A percentile compares a stretch with the other conserved stretches of the same genome.
These are phyloP conservation scores for Ceuthmochares aereus DNA, from an alignment of 2,113 vertebrate species.

Conservation along the genomic window DNA sequence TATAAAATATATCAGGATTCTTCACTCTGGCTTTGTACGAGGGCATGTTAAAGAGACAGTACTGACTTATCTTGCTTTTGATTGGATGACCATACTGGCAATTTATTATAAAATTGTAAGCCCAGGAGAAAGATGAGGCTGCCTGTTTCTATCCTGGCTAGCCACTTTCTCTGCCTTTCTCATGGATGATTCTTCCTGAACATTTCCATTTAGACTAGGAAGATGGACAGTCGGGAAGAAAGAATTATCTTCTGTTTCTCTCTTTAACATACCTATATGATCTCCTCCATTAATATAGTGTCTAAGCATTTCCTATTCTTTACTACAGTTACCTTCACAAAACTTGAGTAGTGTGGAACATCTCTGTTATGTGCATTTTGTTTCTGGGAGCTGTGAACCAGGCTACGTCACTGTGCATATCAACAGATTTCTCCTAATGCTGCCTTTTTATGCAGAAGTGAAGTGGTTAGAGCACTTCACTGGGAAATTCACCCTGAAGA, in stretches of 20 bases:
- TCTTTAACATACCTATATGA: not conserved
- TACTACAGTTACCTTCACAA: not conserved
- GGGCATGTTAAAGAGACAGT: not conserved
- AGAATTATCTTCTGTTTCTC: not conserved
- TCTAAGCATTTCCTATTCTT: not conserved
- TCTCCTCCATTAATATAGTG: rapidly evolving
- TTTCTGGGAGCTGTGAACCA: not conserved
- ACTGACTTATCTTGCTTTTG: not conserved
- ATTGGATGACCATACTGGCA: not conserved
- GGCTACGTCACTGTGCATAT: rapidly evolving
- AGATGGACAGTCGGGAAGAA: not conserved
- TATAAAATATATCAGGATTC: not conserved
- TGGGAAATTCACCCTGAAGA: not conserved
- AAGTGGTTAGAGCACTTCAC: not conserved
- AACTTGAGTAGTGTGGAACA: not conserved
- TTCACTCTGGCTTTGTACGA: not conserved
- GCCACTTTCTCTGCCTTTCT: not conserved
- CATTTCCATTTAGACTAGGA: not conserved
- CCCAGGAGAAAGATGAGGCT: not conserved
- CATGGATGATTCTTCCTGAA: not conserved
- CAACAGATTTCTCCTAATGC: not conserved
- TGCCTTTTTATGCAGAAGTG: not conserved
- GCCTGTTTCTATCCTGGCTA: not conserved
- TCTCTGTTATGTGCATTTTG: not conserved
- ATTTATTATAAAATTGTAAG: not conserved